Evolutionary conservation across 2,113 vertebrate species (phyloP), one percentile per base, ranked within the genome.

Genomic region (Cheilinus undulatus): DNA sequence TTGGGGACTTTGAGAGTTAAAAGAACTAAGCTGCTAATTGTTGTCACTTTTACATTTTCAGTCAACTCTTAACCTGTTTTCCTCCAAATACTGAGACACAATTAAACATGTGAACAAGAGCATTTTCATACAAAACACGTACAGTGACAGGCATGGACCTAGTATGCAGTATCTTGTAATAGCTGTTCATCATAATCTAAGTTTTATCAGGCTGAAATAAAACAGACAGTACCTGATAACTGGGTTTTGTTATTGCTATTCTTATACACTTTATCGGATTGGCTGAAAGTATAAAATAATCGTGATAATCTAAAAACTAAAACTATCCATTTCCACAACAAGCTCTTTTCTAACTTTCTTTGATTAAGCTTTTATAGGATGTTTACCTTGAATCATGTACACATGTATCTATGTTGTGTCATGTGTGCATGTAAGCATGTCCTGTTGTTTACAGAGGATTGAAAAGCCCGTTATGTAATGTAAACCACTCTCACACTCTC

Each of bases 381-480:
- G 38, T 12, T 69, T 72, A 56, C 46, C 66, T 40, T 52, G 60
- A 69, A 32, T 4, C 52, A 28, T 26, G 22, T 23, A 38, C 11
- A 3, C 19, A 58, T 45, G 50, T 67, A 5, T 20, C 23, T 69
- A 68, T n/a, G n/a, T 30, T 57, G 14, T 60, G 38, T 74, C 68
- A 38, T 57, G 59, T 76, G 51, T 71, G 64, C 53, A 82, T 68
- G 65, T 69, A 66, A 73, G 65, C 12, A 28, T 59, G 30, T 76
- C 14, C n/a, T 56, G 64, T 75, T 89, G 69, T 84, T 89, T 52
- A 79, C 57, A 68, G 63, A 83, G 12, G 57, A 76, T 32, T 72
- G 40, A 69, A 80, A 89, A 67, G 71, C 65, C 58, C 51, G 75
- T 92, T 92, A 89, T 86, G 72, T 90, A 92, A 92, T 88, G 66